A percentile compares a stretch with the other conserved stretches of the same genome.
These are phyloP conservation scores for Caenorhabditis becei DNA, from an alignment of 2,888 invertebrate species.

Conservation along the genomic window DNA sequence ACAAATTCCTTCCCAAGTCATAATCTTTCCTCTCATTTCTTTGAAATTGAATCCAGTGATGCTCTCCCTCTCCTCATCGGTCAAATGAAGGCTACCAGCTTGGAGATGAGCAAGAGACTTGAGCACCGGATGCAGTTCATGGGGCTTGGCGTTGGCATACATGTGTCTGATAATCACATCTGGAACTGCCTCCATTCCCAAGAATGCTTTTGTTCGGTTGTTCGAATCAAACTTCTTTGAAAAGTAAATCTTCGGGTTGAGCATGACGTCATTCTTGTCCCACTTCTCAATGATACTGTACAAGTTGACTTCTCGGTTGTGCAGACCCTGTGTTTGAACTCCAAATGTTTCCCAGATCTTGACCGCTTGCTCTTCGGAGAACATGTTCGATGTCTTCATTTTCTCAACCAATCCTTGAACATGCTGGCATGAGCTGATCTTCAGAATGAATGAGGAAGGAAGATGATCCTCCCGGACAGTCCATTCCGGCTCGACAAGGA, in stretches of 20 bases:
- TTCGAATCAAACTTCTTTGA: slow-evolving; percentile 40
- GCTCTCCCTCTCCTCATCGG: slow-evolving; percentile 42
- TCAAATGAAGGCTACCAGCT: slow-evolving; percentile 43
- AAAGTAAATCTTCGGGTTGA: slow-evolving; percentile 54
- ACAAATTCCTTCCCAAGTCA: slow-evolving; percentile 49
- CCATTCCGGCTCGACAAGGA: slow-evolving; percentile 57
- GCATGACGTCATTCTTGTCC: slow-evolving; percentile 24
- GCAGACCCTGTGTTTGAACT: slow-evolving; percentile 35
- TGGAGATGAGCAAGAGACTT: slow-evolving; percentile 46
- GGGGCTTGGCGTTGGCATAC: slow-evolving; percentile 37
- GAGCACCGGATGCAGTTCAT: slow-evolving; percentile 43
- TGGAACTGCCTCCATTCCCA: slow-evolving; percentile 57
- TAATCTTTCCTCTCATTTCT: slow-evolving; percentile 43
- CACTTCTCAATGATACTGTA: slow-evolving; percentile 45
- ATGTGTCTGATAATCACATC: slow-evolving; percentile 45
- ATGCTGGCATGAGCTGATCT: slow-evolving; percentile 48
- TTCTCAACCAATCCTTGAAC: slow-evolving; percentile 36
- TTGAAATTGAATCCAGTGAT: slow-evolving; percentile 52
- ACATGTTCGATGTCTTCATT: slow-evolving; percentile 21
- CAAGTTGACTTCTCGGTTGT: slow-evolving; percentile 58
- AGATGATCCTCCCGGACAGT: slow-evolving; percentile 31
- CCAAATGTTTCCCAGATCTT: slow-evolving; percentile 40
- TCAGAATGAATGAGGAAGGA: slow-evolving; percentile 51
- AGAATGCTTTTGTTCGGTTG: slow-evolving; percentile 46
- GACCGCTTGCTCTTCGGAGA: slow-evolving; percentile 23